Conservation (phyloP, 2,888 invertebrate genomes). For the Carabus problematicus region DNA sequence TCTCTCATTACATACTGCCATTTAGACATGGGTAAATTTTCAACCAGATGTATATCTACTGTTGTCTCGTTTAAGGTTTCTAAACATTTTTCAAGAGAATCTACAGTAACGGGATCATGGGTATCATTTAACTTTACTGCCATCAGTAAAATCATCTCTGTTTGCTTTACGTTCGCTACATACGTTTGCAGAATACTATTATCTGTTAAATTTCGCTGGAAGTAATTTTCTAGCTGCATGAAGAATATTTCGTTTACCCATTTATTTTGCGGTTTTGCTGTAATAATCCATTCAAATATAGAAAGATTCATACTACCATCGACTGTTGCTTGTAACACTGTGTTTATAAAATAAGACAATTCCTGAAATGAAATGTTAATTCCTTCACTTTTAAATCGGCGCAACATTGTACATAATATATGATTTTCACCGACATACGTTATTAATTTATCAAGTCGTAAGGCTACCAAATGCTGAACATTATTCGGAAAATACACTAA, state of each 20-base stretch:
- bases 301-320: conserved; percentile 35
- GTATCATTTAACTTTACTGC: conserved; percentile 43
- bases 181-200: conserved; percentile 45
- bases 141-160: conserved; percentile 45
- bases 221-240: conserved; percentile 46
- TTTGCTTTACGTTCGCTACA: conserved; percentile 45
- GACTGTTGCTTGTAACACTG: conserved; percentile 35
- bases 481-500: no score
- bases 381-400: conserved; percentile 45
- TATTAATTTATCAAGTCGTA: no score
- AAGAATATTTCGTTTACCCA: conserved; percentile 48
- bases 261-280: conserved; percentile 44
- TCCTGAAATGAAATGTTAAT: conserved; percentile 43
- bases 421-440: conserved; percentile 36
- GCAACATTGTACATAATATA: conserved; percentile 40
- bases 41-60: conserved; percentile 33
- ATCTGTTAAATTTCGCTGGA: conserved; percentile 41
- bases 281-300: conserved; percentile 47
- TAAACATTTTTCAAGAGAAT: conserved; percentile 44
- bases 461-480: no score
- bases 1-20: conserved; percentile 48
- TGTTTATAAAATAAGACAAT: conserved; percentile 44
- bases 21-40: conserved; percentile 44
- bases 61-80: conserved; percentile 44
- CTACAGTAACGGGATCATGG: conserved; percentile 23